Evolutionary conservation across 2,888 invertebrate genomes (phyloP).

Genomic region (Agrypnus murinus): DNA sequence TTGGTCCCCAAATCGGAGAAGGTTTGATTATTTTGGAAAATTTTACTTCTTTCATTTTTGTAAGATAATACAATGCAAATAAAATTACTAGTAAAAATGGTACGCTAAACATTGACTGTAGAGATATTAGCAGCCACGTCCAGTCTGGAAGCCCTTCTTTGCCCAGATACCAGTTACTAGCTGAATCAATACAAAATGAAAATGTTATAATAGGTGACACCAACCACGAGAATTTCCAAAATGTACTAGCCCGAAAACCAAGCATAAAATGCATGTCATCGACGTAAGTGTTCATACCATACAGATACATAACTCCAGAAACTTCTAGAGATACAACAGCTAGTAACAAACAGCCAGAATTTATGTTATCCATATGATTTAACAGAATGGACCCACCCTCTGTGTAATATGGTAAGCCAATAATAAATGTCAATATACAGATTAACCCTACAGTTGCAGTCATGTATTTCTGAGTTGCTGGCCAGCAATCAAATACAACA

Average conservation of each 20-base stretch:
- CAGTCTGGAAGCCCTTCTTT: not conserved
- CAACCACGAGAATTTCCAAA: slow-evolving; percentile 47
- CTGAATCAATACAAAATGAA: slow-evolving; percentile 9
- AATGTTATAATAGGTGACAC: slow-evolving; percentile 31
- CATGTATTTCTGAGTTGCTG: not conserved
- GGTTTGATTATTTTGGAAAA: slow-evolving; percentile 20
- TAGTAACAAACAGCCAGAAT: slow-evolving; percentile 16
- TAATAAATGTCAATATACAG: not conserved
- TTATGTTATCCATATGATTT: slow-evolving; percentile 5
- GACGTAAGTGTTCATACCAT: slow-evolving; percentile 47
- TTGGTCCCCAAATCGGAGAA: slow-evolving; percentile 31
- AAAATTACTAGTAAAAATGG: slow-evolving; percentile 6
- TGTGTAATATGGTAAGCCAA: slow-evolving; percentile 23
- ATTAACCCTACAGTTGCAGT: not conserved
- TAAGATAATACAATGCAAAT: not conserved
- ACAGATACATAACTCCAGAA: slow-evolving; percentile 36
- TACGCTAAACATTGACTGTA: not conserved
- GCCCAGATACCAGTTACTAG: not conserved
- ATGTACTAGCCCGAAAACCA: slow-evolving; percentile 48
- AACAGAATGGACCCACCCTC: slow-evolving; percentile 1
- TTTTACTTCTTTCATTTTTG: slow-evolving; percentile 6
- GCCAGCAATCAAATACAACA: slow-evolving; percentile 8
- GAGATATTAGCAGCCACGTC: not conserved
- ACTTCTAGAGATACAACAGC: slow-evolving; percentile 26
- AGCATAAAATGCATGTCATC: slow-evolving; percentile 56